Evolutionary conservation across 2,113 vertebrate species (phyloP).

Genomic region (Lampris megalopsis): DNA sequence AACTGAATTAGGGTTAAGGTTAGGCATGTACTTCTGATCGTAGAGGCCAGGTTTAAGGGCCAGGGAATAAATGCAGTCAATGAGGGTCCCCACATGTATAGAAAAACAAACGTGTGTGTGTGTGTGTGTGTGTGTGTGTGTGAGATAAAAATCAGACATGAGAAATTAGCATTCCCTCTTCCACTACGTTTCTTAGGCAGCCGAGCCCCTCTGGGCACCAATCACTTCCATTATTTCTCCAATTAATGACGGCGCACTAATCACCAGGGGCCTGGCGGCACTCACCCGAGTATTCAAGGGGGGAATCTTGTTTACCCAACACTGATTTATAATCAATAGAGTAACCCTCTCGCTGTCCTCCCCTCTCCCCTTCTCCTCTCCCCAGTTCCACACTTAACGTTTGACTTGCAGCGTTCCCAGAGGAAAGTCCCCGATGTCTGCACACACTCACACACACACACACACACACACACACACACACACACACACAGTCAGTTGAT

Average conservation of each 20-base stretch:
- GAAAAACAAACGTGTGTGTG: not conserved
- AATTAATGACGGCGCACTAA: slow-evolving; percentile 21
- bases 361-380: not conserved
- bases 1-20: no score
- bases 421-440: no score
- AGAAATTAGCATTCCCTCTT: slow-evolving; percentile 27
- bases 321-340: slow-evolving; percentile 28
- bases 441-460: no score
- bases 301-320: slow-evolving; percentile 24
- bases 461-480: not conserved
- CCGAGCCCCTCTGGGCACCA: slow-evolving; percentile 5
- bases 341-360: not conserved
- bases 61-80: no score
- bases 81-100: no score
- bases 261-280: slow-evolving; percentile 15
- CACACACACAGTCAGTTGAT: not conserved
- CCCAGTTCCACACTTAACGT: slow-evolving; percentile 60
- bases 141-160: slow-evolving; percentile 28
- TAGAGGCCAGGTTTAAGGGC: no score
- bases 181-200: not conserved
- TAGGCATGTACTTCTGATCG: no score
- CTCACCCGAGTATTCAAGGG: slow-evolving; percentile 1
- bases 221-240: slow-evolving; percentile 28
- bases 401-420: no score
- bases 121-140: not conserved